Evolutionary conservation across 2,797 vertebrate species (phyloP), one percentile per base, ranked within the genome.

Genomic region (Pelodytes ibericus): DNA sequence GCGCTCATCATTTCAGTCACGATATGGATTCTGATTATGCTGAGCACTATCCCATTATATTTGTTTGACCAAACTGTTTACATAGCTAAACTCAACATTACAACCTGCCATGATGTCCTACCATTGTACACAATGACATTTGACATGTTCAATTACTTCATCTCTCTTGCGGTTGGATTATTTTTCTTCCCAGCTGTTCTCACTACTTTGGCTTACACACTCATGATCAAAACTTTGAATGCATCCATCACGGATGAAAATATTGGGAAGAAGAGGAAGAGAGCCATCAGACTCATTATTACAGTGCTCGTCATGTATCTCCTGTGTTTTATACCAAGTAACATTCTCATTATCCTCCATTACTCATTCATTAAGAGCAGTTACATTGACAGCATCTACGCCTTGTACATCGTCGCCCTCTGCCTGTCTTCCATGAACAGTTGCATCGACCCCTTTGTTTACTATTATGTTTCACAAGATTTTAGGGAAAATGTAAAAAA

Each of bases 391-490:
- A 90, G 90, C 0, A 72, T 92, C 3, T 99, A 99, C 1, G 27
- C 77, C 11, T 86, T 89, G 0, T 99, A 99, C 80, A 71, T 97
- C 41, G 70, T 80, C 16, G 87, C 91, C 0, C 82, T 99, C 27
- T 96, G 96, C 75, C 89, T 99, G 74, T 89, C 94, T 8, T 91
- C 93, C 68, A 89, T 97, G 74, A 99, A 97, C 88, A 97, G 96
- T 89, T 93, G 92, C 83, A 90, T 98, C 3, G 97, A 98, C 85
- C 96, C 96, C 0, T 97, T 98, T 63, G 84, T 98, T 77, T 99
- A 99, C 87, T 99, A 97, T 75, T 98, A 91, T 58, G 90, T 98
- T 84, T 99, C 96, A 0, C 92, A 96, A 73, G 96, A 98, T 64
- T 98, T 98, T 84, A 89, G 96, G 64, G 80, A 93, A 51, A 93